Conservation (phyloP, 1,140 invertebrate genomes). For the Nasonia vitripennis region DNA sequence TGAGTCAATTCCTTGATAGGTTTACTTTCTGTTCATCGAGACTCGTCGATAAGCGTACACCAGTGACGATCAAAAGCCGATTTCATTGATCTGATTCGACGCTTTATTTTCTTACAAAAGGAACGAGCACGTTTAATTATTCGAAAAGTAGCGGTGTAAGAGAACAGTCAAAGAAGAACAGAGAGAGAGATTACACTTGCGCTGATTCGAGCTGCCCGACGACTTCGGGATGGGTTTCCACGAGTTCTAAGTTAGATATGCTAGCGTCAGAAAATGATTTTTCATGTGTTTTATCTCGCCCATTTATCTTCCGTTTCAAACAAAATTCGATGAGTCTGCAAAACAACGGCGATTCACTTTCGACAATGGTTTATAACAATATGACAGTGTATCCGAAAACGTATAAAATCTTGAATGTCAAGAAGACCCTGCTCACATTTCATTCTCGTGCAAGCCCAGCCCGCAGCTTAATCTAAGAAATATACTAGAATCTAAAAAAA, state of each 20-base stretch:
- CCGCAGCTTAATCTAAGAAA: conserved; percentile 52
- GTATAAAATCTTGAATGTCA: conserved; percentile 42
- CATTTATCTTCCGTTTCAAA: not conserved
- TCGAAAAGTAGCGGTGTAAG: not conserved
- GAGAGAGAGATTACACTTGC: conserved; percentile 27
- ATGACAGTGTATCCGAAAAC: not conserved
- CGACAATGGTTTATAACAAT: not conserved
- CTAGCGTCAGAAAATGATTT: conserved; percentile 32
- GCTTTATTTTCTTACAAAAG: not conserved
- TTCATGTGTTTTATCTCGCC: not conserved
- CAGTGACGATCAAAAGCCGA: not conserved
- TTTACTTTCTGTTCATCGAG: conserved; percentile 4
- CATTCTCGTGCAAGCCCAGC: conserved; percentile 52
- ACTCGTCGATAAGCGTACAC: not conserved
- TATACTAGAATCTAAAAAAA: conserved; percentile 37
- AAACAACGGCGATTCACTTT: not conserved
- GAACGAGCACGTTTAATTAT: not conserved
- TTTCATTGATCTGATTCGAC: not conserved
- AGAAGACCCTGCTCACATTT: conserved; percentile 31
- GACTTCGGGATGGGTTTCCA: conserved; percentile 58
- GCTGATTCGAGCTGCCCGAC: conserved; percentile 63
- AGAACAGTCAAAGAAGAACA: conserved; percentile 44
- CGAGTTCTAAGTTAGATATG: conserved; percentile 26
- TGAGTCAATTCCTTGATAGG: conserved; percentile 56
- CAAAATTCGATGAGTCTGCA: not conserved